These are phyloP conservation scores for Petromus typicus DNA, from an alignment of 2,113 vertebrate genomes.

Conservation along the genomic window DNA sequence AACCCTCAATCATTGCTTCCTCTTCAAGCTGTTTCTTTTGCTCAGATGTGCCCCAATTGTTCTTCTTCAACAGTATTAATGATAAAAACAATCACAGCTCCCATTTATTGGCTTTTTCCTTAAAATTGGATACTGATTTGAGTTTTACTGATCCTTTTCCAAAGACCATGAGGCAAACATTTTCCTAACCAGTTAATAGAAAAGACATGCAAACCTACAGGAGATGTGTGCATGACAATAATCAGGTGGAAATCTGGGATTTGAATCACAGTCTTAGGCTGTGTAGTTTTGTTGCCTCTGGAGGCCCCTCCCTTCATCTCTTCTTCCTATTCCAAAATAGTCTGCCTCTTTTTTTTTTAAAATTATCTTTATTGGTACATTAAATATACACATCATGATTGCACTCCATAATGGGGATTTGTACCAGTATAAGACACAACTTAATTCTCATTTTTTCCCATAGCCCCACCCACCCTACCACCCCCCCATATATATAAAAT, in stretches of 20 bases:
- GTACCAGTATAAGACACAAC: too few species aligned
- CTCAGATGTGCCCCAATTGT: not conserved
- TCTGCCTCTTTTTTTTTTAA: too few species aligned
- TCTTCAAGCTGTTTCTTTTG: conserved; percentile 5
- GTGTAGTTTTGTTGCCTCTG: not conserved
- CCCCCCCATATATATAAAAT: too few species aligned
- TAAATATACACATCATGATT: too few species aligned
- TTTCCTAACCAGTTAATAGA: not conserved
- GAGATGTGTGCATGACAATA: not conserved
- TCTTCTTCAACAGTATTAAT: conserved; percentile 15
- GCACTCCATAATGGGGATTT: too few species aligned
- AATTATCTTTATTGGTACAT: too few species aligned
- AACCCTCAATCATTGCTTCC: not conserved
- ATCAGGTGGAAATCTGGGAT: not conserved
- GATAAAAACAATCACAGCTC: not conserved
- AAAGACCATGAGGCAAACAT: not conserved
- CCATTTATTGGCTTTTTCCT: conserved; percentile 5
- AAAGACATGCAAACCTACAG: not conserved
- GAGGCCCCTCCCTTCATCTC: too few species aligned
- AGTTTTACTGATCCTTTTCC: not conserved
- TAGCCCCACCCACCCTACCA: too few species aligned
- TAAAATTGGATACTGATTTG: not conserved
- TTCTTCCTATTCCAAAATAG: not conserved
- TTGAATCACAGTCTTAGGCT: not conserved
- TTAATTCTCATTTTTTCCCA: too few species aligned